phyloP scores from a whole-genome alignment of 2,797 vertebrate species.

The Cercopithecus hamlyni region DNA sequence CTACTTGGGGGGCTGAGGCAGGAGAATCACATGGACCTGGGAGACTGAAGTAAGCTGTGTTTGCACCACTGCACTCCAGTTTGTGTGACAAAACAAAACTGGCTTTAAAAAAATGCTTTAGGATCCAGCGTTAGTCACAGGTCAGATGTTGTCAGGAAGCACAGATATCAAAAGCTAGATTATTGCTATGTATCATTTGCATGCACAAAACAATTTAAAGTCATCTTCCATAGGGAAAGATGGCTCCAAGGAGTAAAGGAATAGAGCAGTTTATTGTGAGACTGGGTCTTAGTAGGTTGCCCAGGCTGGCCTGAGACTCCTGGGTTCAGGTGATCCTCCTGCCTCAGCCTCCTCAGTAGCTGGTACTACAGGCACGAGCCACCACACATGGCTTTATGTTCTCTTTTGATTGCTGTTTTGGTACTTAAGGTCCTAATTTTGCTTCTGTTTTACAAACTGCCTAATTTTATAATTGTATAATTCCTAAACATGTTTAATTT shows the following conservation, averaged over 20 bases:
- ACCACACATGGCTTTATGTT: neutral
- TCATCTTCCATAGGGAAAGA: neutral
- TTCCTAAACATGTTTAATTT: conserved; percentile 39
- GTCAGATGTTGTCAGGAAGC: neutral
- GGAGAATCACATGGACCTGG: neutral
- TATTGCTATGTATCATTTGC: neutral
- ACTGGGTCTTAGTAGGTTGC: neutral
- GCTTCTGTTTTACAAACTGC: neutral
- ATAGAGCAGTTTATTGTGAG: neutral
- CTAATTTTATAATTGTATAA: neutral
- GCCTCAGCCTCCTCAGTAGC: neutral
- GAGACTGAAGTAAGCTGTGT: neutral
- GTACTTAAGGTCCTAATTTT: neutral
- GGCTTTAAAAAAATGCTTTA: neutral
- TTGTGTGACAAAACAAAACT: neutral
- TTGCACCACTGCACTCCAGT: neutral
- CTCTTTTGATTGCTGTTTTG: neutral
- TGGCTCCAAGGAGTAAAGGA: neutral
- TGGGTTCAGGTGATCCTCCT: neutral
- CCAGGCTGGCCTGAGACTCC: neutral
- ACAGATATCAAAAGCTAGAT: neutral
- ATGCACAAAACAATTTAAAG: neutral
- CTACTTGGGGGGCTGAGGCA: neutral
- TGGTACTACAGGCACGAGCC: neutral
- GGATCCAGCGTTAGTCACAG: neutral